phyloP scores from a whole-genome alignment of 2,797 vertebrate genomes.

The Falco peregrinus region DNA sequence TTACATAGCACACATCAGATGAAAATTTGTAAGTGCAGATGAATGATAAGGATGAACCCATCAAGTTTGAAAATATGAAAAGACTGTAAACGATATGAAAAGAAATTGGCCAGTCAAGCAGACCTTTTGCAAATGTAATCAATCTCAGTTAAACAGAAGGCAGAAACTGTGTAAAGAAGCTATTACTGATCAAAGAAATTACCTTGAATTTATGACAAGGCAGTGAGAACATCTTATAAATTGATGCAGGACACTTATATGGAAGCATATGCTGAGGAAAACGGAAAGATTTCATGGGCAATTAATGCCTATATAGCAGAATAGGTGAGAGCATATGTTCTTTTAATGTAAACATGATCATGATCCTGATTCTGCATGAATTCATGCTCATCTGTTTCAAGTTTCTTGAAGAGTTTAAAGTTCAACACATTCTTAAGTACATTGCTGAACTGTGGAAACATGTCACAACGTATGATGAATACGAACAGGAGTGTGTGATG shows the following conservation, averaged over 20 bases:
- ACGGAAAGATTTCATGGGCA: not conserved
- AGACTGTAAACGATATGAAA: not conserved
- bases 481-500: not conserved
- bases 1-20: accelerated
- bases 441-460: not conserved
- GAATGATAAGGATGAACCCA: not conserved
- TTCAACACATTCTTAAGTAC: not conserved
- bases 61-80: not conserved
- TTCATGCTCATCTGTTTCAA: not conserved
- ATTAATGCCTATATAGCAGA: slow-evolving; percentile 11
- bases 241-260: not conserved
- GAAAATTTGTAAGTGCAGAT: not conserved
- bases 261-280: not conserved
- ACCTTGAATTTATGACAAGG: slow-evolving; percentile 2
- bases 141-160: not conserved
- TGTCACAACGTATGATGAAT: not conserved
- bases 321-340: not conserved
- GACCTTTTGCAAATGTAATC: not conserved
- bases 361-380: slow-evolving; percentile 1
- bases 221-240: not conserved
- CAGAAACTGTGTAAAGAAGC: not conserved
- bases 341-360: slow-evolving; percentile 27
- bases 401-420: not conserved
- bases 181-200: slow-evolving; percentile 19
- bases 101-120: not conserved